Percentiles rank a stretch among this genome's conserved stretches.
Evolutionary conservation across 2,113 vertebrate species (phyloP).

Genomic region (mouse (Mus musculus)): DNA sequence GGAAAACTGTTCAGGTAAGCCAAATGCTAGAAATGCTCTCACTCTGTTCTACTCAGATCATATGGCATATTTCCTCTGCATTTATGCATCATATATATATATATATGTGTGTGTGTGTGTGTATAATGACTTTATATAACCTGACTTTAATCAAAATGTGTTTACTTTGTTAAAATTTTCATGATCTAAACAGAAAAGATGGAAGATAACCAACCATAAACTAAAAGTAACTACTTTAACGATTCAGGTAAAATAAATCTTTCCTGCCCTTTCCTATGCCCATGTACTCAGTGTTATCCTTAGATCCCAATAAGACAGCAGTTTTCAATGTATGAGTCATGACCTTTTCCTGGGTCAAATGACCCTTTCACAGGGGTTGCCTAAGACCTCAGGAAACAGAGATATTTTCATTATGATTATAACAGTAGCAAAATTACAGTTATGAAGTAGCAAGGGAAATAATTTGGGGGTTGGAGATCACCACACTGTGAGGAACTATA

Average conservation of each 20-base stretch:
- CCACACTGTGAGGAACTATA: background rate
- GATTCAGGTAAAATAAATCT: background rate
- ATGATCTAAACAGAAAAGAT: background rate
- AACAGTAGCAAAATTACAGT: background rate
- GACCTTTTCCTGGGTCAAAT: background rate
- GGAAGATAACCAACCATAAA: background rate
- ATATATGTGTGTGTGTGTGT: background rate
- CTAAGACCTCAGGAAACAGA: background rate
- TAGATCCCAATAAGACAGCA: background rate
- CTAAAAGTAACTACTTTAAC: background rate
- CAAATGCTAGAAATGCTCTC: background rate
- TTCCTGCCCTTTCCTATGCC: background rate
- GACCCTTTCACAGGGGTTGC: background rate
- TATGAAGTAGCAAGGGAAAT: background rate
- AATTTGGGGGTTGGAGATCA: background rate
- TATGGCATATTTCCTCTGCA: background rate
- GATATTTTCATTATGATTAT: background rate
- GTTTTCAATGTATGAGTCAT: background rate
- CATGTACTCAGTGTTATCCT: background rate
- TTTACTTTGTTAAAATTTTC: background rate
- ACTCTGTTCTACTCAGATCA: background rate
- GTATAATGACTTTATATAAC: background rate
- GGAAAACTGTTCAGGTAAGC: conserved; percentile 93
- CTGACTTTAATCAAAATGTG: conserved; percentile 12
- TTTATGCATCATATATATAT: background rate